phyloP scores from a whole-genome alignment of 2,113 vertebrate genomes.

The Ivindomyrus marchei region DNA sequence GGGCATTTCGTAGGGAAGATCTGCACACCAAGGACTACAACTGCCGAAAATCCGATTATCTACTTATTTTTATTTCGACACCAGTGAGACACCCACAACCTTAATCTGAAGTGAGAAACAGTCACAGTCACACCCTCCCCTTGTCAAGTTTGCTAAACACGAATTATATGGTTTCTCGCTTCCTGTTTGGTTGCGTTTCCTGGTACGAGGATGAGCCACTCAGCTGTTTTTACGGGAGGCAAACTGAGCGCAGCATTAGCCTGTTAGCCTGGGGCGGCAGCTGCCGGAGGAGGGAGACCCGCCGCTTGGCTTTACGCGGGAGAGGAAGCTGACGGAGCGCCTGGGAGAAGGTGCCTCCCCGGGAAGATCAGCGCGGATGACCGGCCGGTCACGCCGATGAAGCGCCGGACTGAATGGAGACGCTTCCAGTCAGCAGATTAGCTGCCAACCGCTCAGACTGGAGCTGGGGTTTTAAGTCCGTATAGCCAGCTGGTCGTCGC shows the following conservation, averaged over 20 bases:
- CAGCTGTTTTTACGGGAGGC: constrained; percentile 16
- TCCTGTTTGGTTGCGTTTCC: constrained; percentile 21
- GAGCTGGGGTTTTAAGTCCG: constrained; percentile 20
- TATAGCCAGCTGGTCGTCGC: constrained; percentile 21
- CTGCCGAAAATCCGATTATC: not conserved
- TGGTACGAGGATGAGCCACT: constrained; percentile 17
- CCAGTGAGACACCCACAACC: not conserved
- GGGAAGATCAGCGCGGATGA: not conserved
- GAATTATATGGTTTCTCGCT: not conserved
- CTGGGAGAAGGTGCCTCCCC: not conserved
- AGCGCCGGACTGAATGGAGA: constrained; percentile 1
- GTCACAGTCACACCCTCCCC: not conserved
- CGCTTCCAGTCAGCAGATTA: not conserved
- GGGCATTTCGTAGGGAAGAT: not conserved
- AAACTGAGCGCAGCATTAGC: not conserved
- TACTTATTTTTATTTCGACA: not conserved
- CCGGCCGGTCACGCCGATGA: not conserved
- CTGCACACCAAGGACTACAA: not conserved
- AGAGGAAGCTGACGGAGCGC: not conserved
- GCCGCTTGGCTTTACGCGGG: not conserved
- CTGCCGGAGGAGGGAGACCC: not conserved
- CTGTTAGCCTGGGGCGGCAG: not conserved
- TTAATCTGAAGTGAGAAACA: not conserved
- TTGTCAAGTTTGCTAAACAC: not conserved
- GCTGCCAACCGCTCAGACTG: constrained; percentile 10